phyloP scores from a whole-genome alignment of 2,888 invertebrate species.

The Cotesia congregata region DNA sequence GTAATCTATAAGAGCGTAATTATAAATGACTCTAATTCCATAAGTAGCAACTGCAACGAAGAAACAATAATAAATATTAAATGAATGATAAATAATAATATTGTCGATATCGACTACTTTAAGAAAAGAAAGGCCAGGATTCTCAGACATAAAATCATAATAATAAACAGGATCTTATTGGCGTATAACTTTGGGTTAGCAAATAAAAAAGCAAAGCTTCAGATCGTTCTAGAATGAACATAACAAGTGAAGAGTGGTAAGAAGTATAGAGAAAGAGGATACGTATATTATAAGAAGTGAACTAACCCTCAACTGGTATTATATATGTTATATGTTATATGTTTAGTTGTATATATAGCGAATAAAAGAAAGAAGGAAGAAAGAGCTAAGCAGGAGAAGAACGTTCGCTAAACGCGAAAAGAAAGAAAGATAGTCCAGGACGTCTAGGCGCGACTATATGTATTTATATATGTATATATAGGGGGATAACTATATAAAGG shows the following conservation, averaged over 20 bases:
- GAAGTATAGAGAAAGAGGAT: too few species aligned
- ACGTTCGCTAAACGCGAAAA: not conserved
- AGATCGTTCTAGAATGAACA: not conserved
- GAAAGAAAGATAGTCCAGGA: constrained; percentile 28
- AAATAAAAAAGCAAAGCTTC: not conserved
- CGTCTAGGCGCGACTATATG: constrained; percentile 31
- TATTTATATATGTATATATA: constrained; percentile 20
- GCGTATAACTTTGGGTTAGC: constrained; percentile 1
- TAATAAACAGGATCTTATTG: constrained; percentile 1
- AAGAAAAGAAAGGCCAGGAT: not conserved
- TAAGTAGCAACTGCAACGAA: not conserved
- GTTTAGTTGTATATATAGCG: too few species aligned
- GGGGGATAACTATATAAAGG: constrained; percentile 46
- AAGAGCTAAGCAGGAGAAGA: not conserved
- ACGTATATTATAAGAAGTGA: too few species aligned
- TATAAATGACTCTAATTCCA: too few species aligned
- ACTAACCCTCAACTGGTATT: too few species aligned
- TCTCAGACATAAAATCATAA: not conserved
- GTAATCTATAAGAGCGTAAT: too few species aligned
- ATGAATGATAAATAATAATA: not conserved
- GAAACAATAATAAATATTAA: not conserved
- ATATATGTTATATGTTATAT: too few species aligned
- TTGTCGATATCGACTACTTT: not conserved
- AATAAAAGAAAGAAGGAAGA: too few species aligned
- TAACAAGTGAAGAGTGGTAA: too few species aligned